Evolutionary conservation across 2,113 vertebrate genomes (phyloP).

Genomic region (Lasiurus cinereus): DNA sequence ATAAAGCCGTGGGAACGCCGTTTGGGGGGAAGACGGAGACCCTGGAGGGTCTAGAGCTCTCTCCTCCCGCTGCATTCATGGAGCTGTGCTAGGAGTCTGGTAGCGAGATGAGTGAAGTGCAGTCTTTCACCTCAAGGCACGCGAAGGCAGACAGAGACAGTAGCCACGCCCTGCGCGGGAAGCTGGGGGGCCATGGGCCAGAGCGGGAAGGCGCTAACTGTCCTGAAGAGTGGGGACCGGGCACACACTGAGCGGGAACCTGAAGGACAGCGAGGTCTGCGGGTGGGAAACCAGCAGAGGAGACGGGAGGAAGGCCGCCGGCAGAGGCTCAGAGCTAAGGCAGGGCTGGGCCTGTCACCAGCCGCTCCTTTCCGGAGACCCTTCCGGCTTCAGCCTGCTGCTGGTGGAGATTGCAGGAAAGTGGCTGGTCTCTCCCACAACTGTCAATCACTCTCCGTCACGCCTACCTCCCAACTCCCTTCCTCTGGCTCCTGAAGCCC

Average conservation of each 20-base stretch:
- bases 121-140: neutral
- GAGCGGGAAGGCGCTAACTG: neutral
- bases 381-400: neutral
- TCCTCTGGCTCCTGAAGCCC: neutral
- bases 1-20: neutral
- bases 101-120: neutral
- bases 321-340: neutral
- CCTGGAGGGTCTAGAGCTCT: neutral
- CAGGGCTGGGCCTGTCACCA: neutral
- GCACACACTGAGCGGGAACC: too few species aligned
- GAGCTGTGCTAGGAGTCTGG: neutral
- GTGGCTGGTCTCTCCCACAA: neutral
- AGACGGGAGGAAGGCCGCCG: rapidly evolving
- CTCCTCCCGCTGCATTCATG: neutral
- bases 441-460: neutral
- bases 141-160: neutral
- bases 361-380: neutral
- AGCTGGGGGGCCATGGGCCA: neutral
- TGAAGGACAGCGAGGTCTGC: neutral
- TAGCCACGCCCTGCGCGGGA: rapidly evolving
- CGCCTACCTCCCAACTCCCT: neutral
- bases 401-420: too few species aligned
- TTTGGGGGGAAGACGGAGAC: neutral
- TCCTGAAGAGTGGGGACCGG: neutral
- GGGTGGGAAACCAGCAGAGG: rapidly evolving